Base-by-base conservation (phyloP, 2,888 invertebrate species). In the Limenitis arthemis region DNA sequence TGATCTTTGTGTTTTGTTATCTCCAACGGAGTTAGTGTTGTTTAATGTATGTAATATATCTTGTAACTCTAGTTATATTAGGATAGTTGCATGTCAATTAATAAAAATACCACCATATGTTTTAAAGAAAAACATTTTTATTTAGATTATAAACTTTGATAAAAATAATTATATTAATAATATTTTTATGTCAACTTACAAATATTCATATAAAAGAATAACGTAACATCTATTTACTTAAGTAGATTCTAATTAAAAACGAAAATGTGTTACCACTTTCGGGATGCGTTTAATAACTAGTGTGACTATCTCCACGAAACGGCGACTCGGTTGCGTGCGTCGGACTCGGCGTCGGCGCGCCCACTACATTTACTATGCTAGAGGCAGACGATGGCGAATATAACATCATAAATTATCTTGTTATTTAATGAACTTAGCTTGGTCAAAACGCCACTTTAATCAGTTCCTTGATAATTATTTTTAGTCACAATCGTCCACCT, bases 101-200 rank as follows among this genome's bases (percentile, higher is more conserved):
- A 60, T 65, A 62, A 68, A 59, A 67, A 76, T 73, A 74, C 70
- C 53, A 68, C 56, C 56, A 62, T 68, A 75, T 77, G 79, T 84
- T 83, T 83, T 84, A 83, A 83, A 86, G 86, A 83, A 86, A 86
- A 85, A 84, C 83, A 80, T 85, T 84, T 87, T 86, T 86, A 86
- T 87, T 86, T 83, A 86, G 86, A 86, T 87, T 87, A 87, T 87
- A 87, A 87, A 87, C 86, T 87, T 87, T 87, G 87, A 87, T 87
- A 87, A 86, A 87, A 87, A 86, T 86, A 82, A 86, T 86, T 86
- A 86, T 86, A 86, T 85, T 86, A 86, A 84, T 84, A 84, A 84
- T 85, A 85, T 86, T 86, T 70, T 85, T 85, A 86, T 86, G 86
- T 84, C 84, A 82, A 85, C 85, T 85, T 86, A 86, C 81, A 84